phyloP scores from a whole-genome alignment of 2,888 invertebrate genomes.

The Torymus aiolomorphi region DNA sequence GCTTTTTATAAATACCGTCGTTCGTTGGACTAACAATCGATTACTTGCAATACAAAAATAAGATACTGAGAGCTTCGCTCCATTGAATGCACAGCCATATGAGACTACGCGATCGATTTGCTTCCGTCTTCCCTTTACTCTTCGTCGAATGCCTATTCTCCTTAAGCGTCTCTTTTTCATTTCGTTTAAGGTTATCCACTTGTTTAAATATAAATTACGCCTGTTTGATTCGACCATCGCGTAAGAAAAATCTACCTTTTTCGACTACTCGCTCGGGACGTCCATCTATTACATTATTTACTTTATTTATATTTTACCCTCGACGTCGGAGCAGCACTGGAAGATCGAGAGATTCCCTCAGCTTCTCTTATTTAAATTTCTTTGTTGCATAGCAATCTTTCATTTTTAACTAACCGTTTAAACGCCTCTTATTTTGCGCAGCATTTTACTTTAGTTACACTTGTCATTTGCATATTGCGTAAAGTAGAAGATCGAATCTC shows the following conservation, averaged over 20 bases:
- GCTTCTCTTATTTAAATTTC: conserved; percentile 49
- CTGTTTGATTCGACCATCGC: conserved; percentile 53
- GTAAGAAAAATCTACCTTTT: conserved; percentile 51
- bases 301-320: conserved; percentile 20
- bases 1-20: conserved; percentile 61
- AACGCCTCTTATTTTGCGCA: conserved; percentile 46
- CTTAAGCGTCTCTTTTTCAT: conserved; percentile 26
- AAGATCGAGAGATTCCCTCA: conserved; percentile 48
- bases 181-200: conserved; percentile 44
- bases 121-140: conserved; percentile 48
- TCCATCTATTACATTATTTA: conserved; percentile 29
- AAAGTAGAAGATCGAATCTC: conserved; percentile 56
- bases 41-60: conserved; percentile 74
- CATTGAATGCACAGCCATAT: conserved; percentile 74
- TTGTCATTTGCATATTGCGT: conserved; percentile 50
- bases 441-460: conserved; percentile 43
- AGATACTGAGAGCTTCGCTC: conserved; percentile 73
- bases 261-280: conserved; percentile 36
- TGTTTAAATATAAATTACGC: conserved; percentile 52
- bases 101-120: conserved; percentile 69
- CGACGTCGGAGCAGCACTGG: conserved; percentile 47
- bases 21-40: conserved; percentile 72
- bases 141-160: conserved; percentile 40
- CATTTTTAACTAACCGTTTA: conserved; percentile 44
- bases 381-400: conserved; percentile 43